These are phyloP conservation scores for Brachyrhaphis roseni DNA, from an alignment of 2,797 vertebrate species.

Conservation along the genomic window DNA sequence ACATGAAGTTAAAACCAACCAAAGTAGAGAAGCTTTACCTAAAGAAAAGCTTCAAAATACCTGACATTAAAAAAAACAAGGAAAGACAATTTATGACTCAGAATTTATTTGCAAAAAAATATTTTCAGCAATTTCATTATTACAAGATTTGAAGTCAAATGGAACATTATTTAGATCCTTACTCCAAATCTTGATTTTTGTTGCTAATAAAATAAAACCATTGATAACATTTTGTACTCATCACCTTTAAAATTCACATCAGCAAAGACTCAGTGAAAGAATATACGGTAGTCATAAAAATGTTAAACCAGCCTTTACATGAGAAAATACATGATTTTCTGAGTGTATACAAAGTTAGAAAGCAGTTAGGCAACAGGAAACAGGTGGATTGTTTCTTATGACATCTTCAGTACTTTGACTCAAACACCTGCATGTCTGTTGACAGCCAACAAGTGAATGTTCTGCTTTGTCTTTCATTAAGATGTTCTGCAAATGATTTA, in stretches of 20 bases:
- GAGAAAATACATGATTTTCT: conserved; percentile 15
- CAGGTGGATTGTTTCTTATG: conserved; percentile 48
- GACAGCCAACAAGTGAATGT: conserved; percentile 7
- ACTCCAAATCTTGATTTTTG: conserved; percentile 7
- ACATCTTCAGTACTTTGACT: background rate
- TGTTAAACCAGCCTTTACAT: conserved; percentile 13
- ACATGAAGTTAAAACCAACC: background rate
- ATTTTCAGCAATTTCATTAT: conserved; percentile 40
- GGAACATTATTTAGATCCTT: conserved; percentile 17
- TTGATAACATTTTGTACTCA: conserved; percentile 18
- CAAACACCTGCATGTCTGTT: conserved; percentile 28
- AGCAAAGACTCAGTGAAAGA: background rate
- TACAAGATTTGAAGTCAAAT: conserved; percentile 18
- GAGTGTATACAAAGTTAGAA: conserved; percentile 21
- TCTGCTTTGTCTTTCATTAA: conserved; percentile 15
- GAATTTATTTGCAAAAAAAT: conserved; percentile 55
- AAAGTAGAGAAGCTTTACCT: background rate
- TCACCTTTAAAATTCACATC: conserved; percentile 22
- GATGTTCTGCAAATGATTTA: background rate
- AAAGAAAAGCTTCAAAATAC: background rate
- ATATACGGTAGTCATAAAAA: background rate
- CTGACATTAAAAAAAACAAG: background rate
- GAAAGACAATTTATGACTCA: background rate
- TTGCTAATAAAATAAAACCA: conserved; percentile 37
- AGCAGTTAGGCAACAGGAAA: conserved; percentile 59